These are phyloP conservation scores for Eilema griseolum DNA, from an alignment of 2,888 invertebrate genomes.

Conservation along the genomic window DNA sequence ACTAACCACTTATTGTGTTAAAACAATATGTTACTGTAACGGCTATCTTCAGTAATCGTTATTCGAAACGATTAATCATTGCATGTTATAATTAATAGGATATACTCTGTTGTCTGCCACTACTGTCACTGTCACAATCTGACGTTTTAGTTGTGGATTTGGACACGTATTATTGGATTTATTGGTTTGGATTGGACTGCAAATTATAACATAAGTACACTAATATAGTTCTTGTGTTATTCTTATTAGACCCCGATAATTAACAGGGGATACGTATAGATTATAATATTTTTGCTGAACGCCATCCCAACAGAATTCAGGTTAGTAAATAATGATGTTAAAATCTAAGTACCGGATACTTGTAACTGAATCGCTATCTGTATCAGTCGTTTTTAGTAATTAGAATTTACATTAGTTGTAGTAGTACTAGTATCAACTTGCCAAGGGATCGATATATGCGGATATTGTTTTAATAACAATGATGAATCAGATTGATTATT, in stretches of 20 bases:
- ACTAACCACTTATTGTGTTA: no score
- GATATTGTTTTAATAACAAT: background rate
- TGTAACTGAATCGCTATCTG: background rate
- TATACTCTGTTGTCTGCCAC: background rate
- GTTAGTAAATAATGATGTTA: conserved; percentile 31
- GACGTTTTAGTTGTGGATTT: conserved; percentile 60
- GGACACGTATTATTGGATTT: conserved; percentile 68
- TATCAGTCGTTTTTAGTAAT: background rate
- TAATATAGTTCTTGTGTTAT: conserved; percentile 5
- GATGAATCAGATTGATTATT: background rate
- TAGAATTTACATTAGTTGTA: background rate
- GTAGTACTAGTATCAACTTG: background rate
- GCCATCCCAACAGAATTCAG: conserved; percentile 17
- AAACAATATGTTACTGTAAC: background rate
- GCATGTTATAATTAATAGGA: no score
- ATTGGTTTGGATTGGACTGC: conserved; percentile 19
- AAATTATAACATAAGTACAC: conserved; percentile 21
- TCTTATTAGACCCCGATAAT: conserved; percentile 9
- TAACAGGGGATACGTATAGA: conserved; percentile 14
- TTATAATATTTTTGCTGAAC: background rate
- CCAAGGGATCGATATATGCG: background rate
- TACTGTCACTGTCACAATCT: conserved; percentile 39
- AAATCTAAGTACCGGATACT: background rate
- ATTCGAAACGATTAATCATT: no score
- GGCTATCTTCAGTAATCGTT: background rate